Evolutionary conservation across 2,888 invertebrate species (phyloP), one percentile per base, ranked within the genome.

Genomic region (Harpagoxenus sublaevis): DNA sequence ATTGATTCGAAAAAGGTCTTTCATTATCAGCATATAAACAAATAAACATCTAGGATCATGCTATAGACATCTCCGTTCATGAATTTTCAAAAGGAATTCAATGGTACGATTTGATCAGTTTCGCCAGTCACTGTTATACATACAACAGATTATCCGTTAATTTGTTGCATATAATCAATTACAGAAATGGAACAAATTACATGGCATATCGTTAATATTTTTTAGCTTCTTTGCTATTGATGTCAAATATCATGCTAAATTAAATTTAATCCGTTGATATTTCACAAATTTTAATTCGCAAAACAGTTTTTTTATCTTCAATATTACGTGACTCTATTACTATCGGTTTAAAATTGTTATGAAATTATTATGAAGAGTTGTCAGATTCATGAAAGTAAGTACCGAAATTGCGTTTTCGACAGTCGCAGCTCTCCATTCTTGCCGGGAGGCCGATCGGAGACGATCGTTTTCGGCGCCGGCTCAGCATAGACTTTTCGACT

Each of bases 401-500:
- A 35, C 23, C n/a, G 35, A 18, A 48, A 62, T 70, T 84, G 85
- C 79, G 70, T 86, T 86, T 82, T 86, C 65, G 88, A 84, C 86
- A 89, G 89, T 89, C 90, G 90, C 89, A 78, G 89, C 88, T 87
- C 88, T 90, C 90, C 90, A 89, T 84, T 88, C 78, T 84, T 84
- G 88, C 79, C 84, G 75, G 70, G 68, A 81, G 70, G 86, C 83
- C 71, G 86, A 77, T 89, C 87, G 78, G 86, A 74, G 84, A 82
- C 82, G 87, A 60, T 4, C 66, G 45, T 63, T 60, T 66, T 18
- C 83, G 68, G 84, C 90, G 86, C 90, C 91, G 92, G 91, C 90
- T 91, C 86, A 92, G 91, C 94, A 93, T 93, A 93, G 90, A 84
- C 84, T 84, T 86, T 89, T 89, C 86, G 90, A 90, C 89, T 90